Percentiles rank a stretch among this genome's conserved stretches.
phyloP scores from a whole-genome alignment of 2,113 vertebrate genomes.

The Ceuthmochares aereus region DNA sequence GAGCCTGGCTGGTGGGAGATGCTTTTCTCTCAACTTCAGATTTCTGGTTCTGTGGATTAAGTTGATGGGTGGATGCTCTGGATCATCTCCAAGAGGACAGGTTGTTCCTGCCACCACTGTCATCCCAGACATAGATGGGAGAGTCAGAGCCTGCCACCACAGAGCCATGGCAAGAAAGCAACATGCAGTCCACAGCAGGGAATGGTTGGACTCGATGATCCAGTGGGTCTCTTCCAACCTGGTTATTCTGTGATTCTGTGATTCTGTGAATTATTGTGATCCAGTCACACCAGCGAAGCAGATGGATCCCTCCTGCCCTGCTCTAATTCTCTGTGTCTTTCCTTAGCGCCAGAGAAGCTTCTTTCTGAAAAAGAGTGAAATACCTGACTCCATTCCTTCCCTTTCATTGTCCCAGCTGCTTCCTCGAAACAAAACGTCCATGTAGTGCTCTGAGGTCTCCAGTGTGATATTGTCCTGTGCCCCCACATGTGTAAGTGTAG shows the following conservation, averaged over 20 bases:
- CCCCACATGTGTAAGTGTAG: fast-evolving
- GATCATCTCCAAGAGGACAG: background rate
- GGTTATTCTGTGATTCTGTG: too few species aligned
- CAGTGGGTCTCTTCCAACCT: too few species aligned
- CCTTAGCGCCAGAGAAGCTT: background rate
- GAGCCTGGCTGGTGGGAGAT: fast-evolving
- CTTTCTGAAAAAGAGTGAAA: background rate
- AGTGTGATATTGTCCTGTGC: background rate
- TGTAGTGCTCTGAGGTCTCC: background rate
- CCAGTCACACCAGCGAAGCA: fast-evolving
- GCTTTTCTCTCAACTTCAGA: background rate
- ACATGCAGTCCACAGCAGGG: fast-evolving
- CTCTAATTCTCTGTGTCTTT: background rate
- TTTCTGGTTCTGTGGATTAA: background rate
- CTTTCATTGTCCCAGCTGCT: background rate
- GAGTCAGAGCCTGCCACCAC: background rate
- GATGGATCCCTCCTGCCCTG: background rate
- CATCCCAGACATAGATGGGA: background rate
- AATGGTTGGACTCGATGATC: too few species aligned
- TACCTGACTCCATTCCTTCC: background rate
- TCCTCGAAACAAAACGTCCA: fast-evolving
- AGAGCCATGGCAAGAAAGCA: background rate
- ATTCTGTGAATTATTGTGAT: background rate
- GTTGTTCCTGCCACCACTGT: background rate
- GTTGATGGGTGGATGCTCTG: background rate